Base-by-base conservation (phyloP, 1,140 invertebrate species). In the Trissolcus basalis region DNA sequence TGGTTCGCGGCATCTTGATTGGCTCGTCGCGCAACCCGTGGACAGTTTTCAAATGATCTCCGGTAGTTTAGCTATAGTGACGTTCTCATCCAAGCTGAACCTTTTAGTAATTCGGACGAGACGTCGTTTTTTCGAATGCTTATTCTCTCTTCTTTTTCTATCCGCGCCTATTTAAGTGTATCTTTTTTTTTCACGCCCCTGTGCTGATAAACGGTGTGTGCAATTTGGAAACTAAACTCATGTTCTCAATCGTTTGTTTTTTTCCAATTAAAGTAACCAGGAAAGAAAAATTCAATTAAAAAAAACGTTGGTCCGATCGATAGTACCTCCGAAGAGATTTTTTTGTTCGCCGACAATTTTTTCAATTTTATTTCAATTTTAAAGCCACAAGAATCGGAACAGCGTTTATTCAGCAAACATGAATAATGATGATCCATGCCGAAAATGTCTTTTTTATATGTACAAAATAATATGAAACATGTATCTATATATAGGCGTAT, bases 1-100 rank as follows among this genome's bases (percentile, higher is more conserved):
- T 85, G 86, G 85, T 81, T 85, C 85, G 87, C 86, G 81, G 86
- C 85, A 85, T 86, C 83, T 27, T 87, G 76, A 87, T 88, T 87
- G 87, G 85, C 85, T 85, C 70, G 87, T 86, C 82, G 87, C 86
- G 85, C 80, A 71, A 80, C 86, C 85, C 86, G 86, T 85, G 83
- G 82, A 88, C 86, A 88, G 86, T 88, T 88, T 88, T 88, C 87
- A 85, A 88, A 88, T 88, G 87, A 88, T 88, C 87, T 88, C 87
- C 85, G 85, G 84, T 88, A 88, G 86, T 83, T 87, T 88, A 88
- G 86, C 86, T 88, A 80, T 88, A 88, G 85, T 84, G 81, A 79
- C 81, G 78, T 75, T 78, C 82, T 87, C 82, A 71, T 84, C 76
- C 79, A 73, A 48, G 77, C 71, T 77, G 81, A 83, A 84, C 80